phyloP scores from a whole-genome alignment of 2,113 vertebrate genomes.

The Cinclus cinclus region DNA sequence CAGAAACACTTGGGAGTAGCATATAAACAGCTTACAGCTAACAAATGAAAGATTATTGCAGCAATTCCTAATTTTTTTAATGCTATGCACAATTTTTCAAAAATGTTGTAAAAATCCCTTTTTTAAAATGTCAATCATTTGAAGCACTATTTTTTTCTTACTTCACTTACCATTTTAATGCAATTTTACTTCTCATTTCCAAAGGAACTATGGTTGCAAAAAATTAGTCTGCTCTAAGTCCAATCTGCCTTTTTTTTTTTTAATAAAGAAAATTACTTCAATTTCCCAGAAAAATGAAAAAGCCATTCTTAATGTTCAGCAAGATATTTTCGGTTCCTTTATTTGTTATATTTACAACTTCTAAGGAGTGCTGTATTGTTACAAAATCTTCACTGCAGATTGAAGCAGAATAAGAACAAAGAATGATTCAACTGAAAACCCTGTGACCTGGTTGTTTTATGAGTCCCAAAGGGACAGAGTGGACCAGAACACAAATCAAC shows the following conservation, averaged over 20 bases:
- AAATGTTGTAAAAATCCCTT: not conserved
- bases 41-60: not conserved
- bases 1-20: not conserved
- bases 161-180: not conserved
- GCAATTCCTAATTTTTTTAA: not conserved
- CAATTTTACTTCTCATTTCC: not conserved
- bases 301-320: not conserved
- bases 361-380: not conserved
- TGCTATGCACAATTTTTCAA: not conserved
- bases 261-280: not conserved
- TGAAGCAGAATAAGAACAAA: not conserved
- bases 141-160: not conserved
- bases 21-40: not conserved
- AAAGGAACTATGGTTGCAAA: not conserved
- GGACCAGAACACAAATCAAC: not conserved
- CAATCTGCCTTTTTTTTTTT: not conserved
- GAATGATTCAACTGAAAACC: not conserved
- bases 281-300: not conserved
- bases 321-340: not conserved
- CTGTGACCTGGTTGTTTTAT: not conserved
- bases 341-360: not conserved
- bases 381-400: not conserved
- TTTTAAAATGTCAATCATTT: not conserved
- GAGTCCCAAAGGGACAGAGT: not conserved
- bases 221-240: not conserved